Conservation (phyloP, 2,797 vertebrate genomes). For the Tangara arthus region DNA sequence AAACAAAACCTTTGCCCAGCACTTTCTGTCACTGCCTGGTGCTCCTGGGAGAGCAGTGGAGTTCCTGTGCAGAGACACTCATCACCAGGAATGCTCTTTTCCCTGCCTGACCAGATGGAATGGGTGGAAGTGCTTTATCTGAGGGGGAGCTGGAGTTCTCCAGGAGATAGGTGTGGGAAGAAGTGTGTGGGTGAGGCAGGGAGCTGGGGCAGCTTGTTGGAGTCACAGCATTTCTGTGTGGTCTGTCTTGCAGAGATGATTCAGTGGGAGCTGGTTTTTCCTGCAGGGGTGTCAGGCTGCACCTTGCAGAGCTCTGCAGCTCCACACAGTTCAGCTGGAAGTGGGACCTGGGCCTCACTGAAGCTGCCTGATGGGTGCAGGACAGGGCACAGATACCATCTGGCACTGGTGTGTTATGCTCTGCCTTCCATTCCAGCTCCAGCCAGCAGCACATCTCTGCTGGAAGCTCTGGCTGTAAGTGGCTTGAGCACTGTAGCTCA, state of each 20-base stretch:
- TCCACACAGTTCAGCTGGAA: background rate
- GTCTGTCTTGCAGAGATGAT: background rate
- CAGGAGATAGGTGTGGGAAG: background rate
- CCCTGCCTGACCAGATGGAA: background rate
- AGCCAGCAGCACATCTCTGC: background rate
- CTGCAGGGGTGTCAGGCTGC: background rate
- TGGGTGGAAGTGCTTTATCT: background rate
- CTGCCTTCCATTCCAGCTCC: background rate
- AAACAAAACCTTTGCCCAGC: rapidly evolving
- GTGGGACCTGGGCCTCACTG: background rate
- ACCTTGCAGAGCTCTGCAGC: background rate
- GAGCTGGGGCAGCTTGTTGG: background rate
- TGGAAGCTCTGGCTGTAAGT: background rate
- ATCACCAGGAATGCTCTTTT: background rate
- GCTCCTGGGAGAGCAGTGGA: background rate
- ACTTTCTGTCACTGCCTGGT: background rate
- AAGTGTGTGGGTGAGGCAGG: background rate
- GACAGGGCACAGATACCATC: background rate
- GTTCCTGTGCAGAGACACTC: background rate
- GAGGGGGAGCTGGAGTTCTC: background rate
- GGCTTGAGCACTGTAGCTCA: background rate
- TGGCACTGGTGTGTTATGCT: background rate
- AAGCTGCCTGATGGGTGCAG: background rate
- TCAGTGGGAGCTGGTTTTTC: background rate
- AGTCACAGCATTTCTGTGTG: background rate